Base-by-base conservation (phyloP, 1,140 invertebrate genomes). In the Tyrophagus putrescentiae region DNA sequence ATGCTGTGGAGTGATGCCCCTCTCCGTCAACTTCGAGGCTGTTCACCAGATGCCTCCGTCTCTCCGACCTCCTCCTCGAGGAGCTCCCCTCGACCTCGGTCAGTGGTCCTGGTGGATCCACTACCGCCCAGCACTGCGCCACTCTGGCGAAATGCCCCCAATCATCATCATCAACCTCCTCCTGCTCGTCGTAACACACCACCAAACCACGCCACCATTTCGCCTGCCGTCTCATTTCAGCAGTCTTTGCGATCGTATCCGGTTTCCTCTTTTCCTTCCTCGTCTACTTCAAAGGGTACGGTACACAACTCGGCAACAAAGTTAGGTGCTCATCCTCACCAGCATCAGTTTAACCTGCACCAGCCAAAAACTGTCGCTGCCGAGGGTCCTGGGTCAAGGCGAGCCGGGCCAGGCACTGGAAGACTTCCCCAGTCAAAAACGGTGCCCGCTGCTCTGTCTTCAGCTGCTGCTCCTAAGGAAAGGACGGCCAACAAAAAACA, bases 91-190 rank as follows among this genome's bases (percentile, higher is more conserved):
- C n/a, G n/a, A n/a, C n/a, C n/a, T n/a, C n/a, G n/a, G n/a, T n/a
- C n/a, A n/a, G n/a, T n/a, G n/a, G n/a, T n/a, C n/a, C n/a, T n/a
- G n/a, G n/a, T n/a, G n/a, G n/a, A n/a, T n/a, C n/a, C n/a, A n/a
- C 21, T 48, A 21, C 31, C 45, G 18, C 45, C 45, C 21, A 23
- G 16, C 3, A 1, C 27, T 1, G 52, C 52, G 25, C 52, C 52
- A 54, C 39, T 54, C 21, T 54, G 52, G 52, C 52, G 52, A 3
- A 54, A 54, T 54, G 52, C 52, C 21, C 52, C 52, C 25, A 42
- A 21, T 42, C 41, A 42, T 9, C 48, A 52, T 27, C 48, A 52
- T 27, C 48, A 3, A 2, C 25, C 3, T 27, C 25, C 2, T 6
- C 7, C n/a, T 23, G 6, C n/a, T 2, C 48, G 32, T 25, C 48